Evolutionary conservation across 2,113 vertebrate genomes (phyloP).

Genomic region (Otis tarda): DNA sequence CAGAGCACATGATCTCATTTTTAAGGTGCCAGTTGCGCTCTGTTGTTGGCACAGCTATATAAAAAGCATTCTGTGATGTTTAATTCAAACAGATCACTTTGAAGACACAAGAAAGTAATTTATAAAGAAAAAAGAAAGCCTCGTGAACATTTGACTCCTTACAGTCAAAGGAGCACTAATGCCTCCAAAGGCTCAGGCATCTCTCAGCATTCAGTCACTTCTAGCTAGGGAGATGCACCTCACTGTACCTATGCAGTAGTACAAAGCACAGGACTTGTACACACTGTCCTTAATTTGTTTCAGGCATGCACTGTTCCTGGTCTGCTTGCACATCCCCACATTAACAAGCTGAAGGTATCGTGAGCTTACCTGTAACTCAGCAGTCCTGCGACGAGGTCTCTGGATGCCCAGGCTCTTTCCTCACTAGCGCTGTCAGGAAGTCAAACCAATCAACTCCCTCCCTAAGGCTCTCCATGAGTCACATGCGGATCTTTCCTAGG

Average conservation of each 20-base stretch:
- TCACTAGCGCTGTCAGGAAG: rapidly evolving
- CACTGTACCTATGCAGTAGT: rapidly evolving
- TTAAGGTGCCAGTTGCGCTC: background rate
- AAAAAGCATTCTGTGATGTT: background rate
- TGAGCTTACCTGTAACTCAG: background rate
- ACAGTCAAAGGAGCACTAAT: background rate
- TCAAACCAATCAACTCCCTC: background rate
- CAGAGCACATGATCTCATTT: background rate
- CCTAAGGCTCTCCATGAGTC: background rate
- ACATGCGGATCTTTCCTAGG: background rate
- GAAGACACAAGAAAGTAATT: background rate
- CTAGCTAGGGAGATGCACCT: background rate
- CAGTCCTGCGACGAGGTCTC: background rate
- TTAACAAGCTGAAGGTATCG: too few relatives aligned
- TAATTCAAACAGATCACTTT: background rate
- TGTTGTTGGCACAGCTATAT: background rate
- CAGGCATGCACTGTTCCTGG: too few relatives aligned
- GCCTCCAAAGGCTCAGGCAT: background rate
- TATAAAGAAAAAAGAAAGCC: background rate
- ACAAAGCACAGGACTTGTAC: background rate
- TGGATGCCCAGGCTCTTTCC: background rate
- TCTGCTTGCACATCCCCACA: background rate
- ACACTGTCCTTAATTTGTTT: background rate
- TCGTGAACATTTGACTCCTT: background rate
- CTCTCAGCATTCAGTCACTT: background rate